phyloP scores from a whole-genome alignment of 2,797 vertebrate genomes.

The Erpetoichthys calabaricus region DNA sequence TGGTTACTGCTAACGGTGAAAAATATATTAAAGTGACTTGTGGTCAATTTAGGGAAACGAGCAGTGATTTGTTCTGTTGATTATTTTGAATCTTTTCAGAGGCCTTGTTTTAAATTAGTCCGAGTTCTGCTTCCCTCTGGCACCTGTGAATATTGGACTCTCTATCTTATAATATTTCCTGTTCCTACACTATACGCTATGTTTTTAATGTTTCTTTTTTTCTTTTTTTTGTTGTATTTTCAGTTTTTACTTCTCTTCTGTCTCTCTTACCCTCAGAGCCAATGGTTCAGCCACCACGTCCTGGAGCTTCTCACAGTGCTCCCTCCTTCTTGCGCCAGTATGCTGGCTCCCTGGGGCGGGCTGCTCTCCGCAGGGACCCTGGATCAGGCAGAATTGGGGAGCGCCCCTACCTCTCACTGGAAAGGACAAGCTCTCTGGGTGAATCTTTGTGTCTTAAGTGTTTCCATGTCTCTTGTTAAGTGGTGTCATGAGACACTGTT shows the following conservation, averaged over 20 bases:
- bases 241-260: background rate
- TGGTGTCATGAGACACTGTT: too few relatives aligned
- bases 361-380: conserved; percentile 49
- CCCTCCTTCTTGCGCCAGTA: conserved; percentile 64
- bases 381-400: conserved; percentile 41
- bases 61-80: too few relatives aligned
- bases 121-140: too few relatives aligned
- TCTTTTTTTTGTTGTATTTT: background rate
- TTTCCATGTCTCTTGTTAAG: too few relatives aligned
- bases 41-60: too few relatives aligned
- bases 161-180: too few relatives aligned
- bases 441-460: conserved; percentile 11
- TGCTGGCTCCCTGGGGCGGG: conserved; percentile 53
- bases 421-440: conserved; percentile 61
- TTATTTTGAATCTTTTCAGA: too few relatives aligned
- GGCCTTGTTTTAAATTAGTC: too few relatives aligned
- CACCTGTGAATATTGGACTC: too few relatives aligned
- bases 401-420: conserved; percentile 49
- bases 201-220: background rate
- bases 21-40: too few relatives aligned
- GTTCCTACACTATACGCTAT: background rate
- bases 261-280: conserved; percentile 37
- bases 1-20: too few relatives aligned
- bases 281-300: conserved; percentile 38
- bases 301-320: conserved; percentile 50